Percentiles rank a stretch among this genome's conserved stretches.
phyloP scores from a whole-genome alignment of 2,888 invertebrate genomes.

The Cloeon dipterum region DNA sequence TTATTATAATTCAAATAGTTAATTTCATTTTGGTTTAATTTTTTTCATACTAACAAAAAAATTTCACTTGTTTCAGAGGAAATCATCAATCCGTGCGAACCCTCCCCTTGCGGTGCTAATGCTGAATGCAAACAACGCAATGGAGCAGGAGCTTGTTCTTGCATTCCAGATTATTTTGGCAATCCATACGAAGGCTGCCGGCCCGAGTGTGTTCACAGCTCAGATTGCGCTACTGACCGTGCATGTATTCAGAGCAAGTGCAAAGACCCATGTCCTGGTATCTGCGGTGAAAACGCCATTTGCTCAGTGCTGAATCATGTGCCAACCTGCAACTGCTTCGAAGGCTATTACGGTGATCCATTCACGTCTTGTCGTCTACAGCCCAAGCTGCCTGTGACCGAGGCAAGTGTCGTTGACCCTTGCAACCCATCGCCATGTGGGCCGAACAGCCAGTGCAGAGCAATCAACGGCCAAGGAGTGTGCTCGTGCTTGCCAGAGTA shows the following conservation, averaged over 20 bases:
- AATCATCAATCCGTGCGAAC: conserved; percentile 46
- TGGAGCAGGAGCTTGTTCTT: conserved; percentile 57
- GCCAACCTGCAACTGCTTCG: conserved; percentile 20
- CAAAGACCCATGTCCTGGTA: conserved; percentile 30
- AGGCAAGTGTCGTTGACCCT: conserved; percentile 18
- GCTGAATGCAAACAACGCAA: conserved; percentile 36
- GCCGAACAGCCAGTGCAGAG: conserved; percentile 34
- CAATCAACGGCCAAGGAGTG: conserved; percentile 36
- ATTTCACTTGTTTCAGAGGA: conserved; percentile 8
- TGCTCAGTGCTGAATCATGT: conserved; percentile 17
- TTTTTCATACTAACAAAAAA: background rate
- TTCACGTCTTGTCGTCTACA: conserved; percentile 12
- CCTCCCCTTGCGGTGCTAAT: conserved; percentile 38
- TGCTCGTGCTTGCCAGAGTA: conserved; percentile 41
- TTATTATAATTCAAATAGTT: background rate
- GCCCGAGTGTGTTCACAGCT: conserved; percentile 28
- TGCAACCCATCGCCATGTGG: conserved; percentile 42
- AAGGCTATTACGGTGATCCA: conserved; percentile 21
- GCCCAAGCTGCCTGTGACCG: conserved; percentile 5
- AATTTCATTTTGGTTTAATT: background rate
- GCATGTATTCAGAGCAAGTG: conserved; percentile 32
- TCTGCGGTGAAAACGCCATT: conserved; percentile 22
- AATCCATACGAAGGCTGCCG: conserved; percentile 36
- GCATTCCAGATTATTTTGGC: conserved; percentile 57
- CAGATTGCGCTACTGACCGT: conserved; percentile 28